Evolutionary conservation across 2,113 vertebrate genomes (phyloP).

Genomic region (Mastomys coucha): DNA sequence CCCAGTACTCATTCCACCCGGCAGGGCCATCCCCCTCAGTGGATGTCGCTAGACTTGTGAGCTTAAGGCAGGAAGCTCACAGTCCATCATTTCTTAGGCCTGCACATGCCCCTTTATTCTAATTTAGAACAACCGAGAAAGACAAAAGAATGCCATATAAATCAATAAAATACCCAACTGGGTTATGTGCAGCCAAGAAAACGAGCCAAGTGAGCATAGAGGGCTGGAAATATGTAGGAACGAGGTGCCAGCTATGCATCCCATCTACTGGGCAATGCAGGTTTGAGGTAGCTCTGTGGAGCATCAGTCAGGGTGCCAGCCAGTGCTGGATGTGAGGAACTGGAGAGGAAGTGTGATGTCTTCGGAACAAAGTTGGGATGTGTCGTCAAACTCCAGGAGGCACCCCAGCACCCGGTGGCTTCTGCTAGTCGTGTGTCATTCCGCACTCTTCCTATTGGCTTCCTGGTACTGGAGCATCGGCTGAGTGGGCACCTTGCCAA

Average conservation of each 20-base stretch:
- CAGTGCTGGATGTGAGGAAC: background rate
- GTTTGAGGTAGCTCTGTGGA: background rate
- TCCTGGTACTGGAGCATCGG: background rate
- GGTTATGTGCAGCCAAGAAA: background rate
- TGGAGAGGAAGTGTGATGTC: accelerated
- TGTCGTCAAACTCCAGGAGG: accelerated
- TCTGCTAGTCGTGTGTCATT: background rate
- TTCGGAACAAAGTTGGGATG: background rate
- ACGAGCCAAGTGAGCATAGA: background rate
- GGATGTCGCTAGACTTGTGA: accelerated
- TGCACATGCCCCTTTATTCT: background rate
- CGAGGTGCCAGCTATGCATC: background rate
- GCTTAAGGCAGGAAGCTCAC: background rate
- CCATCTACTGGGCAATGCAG: background rate
- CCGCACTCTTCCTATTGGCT: background rate
- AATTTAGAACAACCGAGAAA: background rate
- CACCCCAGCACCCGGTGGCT: background rate
- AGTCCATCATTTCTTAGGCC: background rate
- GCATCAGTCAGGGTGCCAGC: background rate
- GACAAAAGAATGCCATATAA: background rate
- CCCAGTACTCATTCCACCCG: accelerated
- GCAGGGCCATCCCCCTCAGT: too few species aligned
- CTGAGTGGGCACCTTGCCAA: background rate
- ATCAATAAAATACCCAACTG: background rate
- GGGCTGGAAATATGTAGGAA: background rate